These are phyloP conservation scores for Coregonus clupeaformis DNA, from an alignment of 2,113 vertebrate genomes.

Conservation along the genomic window DNA sequence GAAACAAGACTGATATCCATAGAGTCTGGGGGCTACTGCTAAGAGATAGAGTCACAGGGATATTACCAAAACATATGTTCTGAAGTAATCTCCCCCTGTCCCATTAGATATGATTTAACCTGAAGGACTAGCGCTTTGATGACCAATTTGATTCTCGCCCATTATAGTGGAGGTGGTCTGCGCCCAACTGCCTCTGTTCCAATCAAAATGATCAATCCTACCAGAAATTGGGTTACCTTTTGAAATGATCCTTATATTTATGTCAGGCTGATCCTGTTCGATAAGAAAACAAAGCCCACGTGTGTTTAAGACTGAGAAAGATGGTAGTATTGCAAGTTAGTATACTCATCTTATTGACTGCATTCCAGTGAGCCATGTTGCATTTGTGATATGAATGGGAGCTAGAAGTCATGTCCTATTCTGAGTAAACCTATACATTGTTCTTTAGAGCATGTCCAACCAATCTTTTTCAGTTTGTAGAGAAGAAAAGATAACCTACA, in stretches of 20 bases:
- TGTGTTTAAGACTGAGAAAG: background rate
- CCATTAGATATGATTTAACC: background rate
- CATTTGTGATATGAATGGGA: background rate
- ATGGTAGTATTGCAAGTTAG: background rate
- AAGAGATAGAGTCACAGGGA: background rate
- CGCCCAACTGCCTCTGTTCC: background rate
- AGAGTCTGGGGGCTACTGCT: background rate
- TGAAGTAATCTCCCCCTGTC: background rate
- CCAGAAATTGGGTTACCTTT: background rate
- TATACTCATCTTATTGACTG: background rate
- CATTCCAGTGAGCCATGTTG: background rate
- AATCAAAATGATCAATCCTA: background rate
- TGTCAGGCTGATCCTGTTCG: background rate
- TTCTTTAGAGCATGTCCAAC: background rate
- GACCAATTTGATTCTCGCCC: background rate
- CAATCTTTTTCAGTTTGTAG: background rate
- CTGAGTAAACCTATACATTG: no score
- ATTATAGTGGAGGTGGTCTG: background rate
- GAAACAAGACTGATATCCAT: background rate
- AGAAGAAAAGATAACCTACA: background rate
- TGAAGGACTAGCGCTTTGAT: background rate
- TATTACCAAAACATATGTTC: background rate
- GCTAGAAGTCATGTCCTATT: background rate
- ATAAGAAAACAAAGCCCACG: background rate
- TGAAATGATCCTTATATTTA: background rate